Evolutionary conservation across 2,113 vertebrate species (phyloP).

Genomic region (Petrocephalus zakoni): DNA sequence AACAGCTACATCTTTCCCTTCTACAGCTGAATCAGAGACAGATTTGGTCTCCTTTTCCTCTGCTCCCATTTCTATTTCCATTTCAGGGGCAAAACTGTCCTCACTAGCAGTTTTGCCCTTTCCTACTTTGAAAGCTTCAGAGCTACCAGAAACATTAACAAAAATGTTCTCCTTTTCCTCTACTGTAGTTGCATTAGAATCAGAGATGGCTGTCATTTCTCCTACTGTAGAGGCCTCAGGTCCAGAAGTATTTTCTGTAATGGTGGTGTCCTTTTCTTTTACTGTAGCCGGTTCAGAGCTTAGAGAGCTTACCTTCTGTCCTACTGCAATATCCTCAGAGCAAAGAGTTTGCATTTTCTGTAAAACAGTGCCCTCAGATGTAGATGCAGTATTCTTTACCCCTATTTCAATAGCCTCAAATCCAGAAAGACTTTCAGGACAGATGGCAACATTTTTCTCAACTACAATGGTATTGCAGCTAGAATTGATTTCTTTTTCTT

Average conservation of each 20-base stretch:
- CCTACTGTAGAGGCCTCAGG: background rate
- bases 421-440: background rate
- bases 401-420: background rate
- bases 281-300: background rate
- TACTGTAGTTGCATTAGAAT: background rate
- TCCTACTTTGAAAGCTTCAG: background rate
- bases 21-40: background rate
- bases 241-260: background rate
- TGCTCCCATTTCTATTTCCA: background rate
- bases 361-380: background rate
- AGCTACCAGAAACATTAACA: background rate
- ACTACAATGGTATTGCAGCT: background rate
- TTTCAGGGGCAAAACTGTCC: background rate
- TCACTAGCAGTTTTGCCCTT: background rate
- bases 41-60: background rate
- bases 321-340: background rate
- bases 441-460: background rate
- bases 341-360: background rate
- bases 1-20: background rate
- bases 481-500: background rate
- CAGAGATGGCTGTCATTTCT: background rate
- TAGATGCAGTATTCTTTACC: background rate
- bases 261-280: background rate
- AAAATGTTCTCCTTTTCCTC: background rate
- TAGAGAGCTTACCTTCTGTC: background rate